Conservation (phyloP, 92 coral and sea anemone species). For the Diadumene lineata region DNA sequence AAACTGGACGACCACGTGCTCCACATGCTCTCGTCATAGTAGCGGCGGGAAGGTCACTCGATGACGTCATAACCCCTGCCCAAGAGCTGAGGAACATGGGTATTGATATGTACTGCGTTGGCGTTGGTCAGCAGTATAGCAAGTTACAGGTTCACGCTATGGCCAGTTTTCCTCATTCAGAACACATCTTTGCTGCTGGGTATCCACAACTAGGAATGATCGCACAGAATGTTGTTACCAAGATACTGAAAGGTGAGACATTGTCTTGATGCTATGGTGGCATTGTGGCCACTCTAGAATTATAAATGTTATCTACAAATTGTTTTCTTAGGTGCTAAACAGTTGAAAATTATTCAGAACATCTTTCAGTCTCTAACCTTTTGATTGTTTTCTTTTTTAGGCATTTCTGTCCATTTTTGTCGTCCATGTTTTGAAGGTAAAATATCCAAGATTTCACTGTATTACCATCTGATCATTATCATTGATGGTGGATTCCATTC, state of each 20-base stretch:
- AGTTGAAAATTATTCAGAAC: too few species aligned
- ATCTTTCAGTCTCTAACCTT: too few species aligned
- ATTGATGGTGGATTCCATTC: too few species aligned
- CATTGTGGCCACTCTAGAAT: too few species aligned
- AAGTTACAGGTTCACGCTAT: constrained; percentile 86
- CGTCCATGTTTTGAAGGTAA: constrained; percentile 79
- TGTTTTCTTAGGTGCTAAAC: too few species aligned
- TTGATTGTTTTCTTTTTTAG: constrained; percentile 17
- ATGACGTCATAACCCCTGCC: constrained; percentile 84
- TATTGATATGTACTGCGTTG: constrained; percentile 79
- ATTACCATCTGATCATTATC: too few species aligned
- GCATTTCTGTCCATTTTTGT: constrained; percentile 82
- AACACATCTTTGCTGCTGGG: constrained; percentile 69
- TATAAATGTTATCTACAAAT: too few species aligned
- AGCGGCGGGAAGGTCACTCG: constrained; percentile 78
- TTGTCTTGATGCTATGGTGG: too few species aligned
- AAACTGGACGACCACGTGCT: constrained; percentile 64
- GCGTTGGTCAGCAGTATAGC: constrained; percentile 72
- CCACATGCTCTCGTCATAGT: constrained; percentile 76
- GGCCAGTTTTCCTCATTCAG: constrained; percentile 89
- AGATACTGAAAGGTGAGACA: constrained; percentile 79
- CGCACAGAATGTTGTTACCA: constrained; percentile 85
- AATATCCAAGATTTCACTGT: not conserved
- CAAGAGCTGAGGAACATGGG: constrained; percentile 60
- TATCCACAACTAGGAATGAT: constrained; percentile 58